phyloP scores from a whole-genome alignment of 37 sponge, comb jelly and placozoan species.

The Oopsacas minuta region DNA sequence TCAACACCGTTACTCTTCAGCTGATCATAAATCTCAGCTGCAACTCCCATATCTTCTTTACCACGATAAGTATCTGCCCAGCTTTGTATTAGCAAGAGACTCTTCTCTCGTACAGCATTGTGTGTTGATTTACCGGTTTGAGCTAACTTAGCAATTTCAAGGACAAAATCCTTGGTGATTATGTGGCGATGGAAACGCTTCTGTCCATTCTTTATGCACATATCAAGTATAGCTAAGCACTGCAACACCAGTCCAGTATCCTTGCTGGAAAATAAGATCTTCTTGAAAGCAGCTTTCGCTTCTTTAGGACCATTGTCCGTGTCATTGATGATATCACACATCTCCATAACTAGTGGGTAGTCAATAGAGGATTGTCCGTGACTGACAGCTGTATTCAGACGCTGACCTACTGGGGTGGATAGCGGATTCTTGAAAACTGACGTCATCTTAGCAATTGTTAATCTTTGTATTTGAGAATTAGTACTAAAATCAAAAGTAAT shows the following conservation, averaged over 20 bases:
- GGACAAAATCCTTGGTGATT: conserved; percentile 76
- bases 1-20: conserved; percentile 65
- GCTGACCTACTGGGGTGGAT: background rate
- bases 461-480: too few relatives aligned
- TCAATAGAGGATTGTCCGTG: conserved; percentile 69
- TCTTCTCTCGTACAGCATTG: conserved; percentile 50
- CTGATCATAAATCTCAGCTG: conserved; percentile 55
- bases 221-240: conserved; percentile 55
- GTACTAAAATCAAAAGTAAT: too few relatives aligned
- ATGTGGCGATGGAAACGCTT: conserved; percentile 67
- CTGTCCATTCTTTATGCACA: conserved; percentile 91
- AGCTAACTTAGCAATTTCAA: conserved; percentile 32
- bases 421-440: conserved; percentile 8
- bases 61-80: conserved; percentile 86
- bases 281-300: conserved; percentile 69
- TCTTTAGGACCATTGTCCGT: conserved; percentile 77
- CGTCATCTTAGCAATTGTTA: background rate
- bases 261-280: conserved; percentile 53
- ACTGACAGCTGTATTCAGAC: conserved; percentile 41
- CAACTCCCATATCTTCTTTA: conserved; percentile 51
- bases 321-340: conserved; percentile 85
- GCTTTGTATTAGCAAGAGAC: conserved; percentile 71
- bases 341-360: conserved; percentile 71
- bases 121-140: background rate
- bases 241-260: background rate